Base-by-base conservation (phyloP, 2,888 invertebrate genomes). In the Eremobia ochroleuca region DNA sequence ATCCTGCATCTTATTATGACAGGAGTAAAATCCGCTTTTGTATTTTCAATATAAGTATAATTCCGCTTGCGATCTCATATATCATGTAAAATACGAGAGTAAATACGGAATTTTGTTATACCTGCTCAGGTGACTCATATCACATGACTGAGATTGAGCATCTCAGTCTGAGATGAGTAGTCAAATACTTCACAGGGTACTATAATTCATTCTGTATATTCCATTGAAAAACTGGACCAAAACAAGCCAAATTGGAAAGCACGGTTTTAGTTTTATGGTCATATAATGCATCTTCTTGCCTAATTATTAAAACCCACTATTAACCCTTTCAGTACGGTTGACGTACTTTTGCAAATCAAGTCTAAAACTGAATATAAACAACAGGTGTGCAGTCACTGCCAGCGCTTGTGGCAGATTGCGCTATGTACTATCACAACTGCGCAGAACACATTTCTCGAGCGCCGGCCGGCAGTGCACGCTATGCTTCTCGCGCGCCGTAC, bases 101-200 rank as follows among this genome's bases (percentile, higher is more conserved):
- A 94, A 95, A 94, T 93, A 92, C 93, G 89, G 90, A 94, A 93
- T 90, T 58, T 76, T 83, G 79, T 79, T 94, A 77, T 94, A 88
- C 67, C 91, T 92, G 82, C 4, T 64, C 18, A 40, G 43, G 55
- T 34, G 15, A 37, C n/a, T 52, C 58, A 69, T 37, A 46, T 4
- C 43, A 70, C 49, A 46, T 2, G 0, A 37, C 9, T n/a, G 55
- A 55, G 13, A n/a, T 13, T n/a, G 55, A n/a, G n/a, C 13, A 55
- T 55, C n/a, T 55, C 13, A 13, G 55, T n/a, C n/a, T 55, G 13
- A 55, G 15, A 77, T 43, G 40, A 76, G 34, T 46, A 28, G 3
- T 62, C 4, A 49, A 82, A 62, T 34, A 28, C 58, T n/a, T 64
- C 28, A 79, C 49, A 77, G 67, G 65, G 34, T 58, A 4, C 31